These are phyloP conservation scores for Xiphias gladius DNA, from an alignment of 2,113 vertebrate species.

Conservation along the genomic window DNA sequence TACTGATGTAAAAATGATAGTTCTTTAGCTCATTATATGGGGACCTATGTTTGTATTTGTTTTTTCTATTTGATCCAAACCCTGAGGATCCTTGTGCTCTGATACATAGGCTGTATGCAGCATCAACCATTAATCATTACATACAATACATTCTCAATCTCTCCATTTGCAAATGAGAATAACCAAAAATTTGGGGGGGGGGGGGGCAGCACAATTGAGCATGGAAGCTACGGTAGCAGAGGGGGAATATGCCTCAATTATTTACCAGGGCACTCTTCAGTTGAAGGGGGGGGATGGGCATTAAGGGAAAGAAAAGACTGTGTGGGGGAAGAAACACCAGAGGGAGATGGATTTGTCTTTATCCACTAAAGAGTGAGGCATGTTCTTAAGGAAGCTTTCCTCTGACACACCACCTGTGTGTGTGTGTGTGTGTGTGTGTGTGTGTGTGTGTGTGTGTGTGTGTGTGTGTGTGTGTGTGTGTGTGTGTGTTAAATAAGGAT, in stretches of 20 bases:
- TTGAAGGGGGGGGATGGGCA: slow-evolving; percentile 73
- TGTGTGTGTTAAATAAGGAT: not conserved
- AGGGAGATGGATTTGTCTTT: slow-evolving; percentile 54
- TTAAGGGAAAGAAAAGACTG: slow-evolving; percentile 39
- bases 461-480: no score
- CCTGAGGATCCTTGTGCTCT: not conserved
- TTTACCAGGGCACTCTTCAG: slow-evolving; percentile 72
- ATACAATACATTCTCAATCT: not conserved
- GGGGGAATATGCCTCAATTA: slow-evolving; percentile 75
- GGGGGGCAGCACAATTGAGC: not conserved
- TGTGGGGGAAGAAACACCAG: slow-evolving; percentile 52
- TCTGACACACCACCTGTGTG: slow-evolving; percentile 40
- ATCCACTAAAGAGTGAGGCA: slow-evolving; percentile 39
- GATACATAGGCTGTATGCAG: not conserved
- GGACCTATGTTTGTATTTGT: not conserved
- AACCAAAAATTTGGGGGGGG: slow-evolving; percentile 7
- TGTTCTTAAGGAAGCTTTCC: slow-evolving; percentile 25
- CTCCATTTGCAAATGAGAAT: not conserved
- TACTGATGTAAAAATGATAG: not conserved
- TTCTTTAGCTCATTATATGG: not conserved
- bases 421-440: not conserved
- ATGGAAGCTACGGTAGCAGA: slow-evolving; percentile 50
- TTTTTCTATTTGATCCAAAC: not conserved
- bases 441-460: not conserved
- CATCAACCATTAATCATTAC: not conserved